A percentile compares a stretch with the other conserved stretches of the same genome.
These are phyloP conservation scores for Danio jaintianensis DNA, from an alignment of 2,797 vertebrate species.

Conservation along the genomic window DNA sequence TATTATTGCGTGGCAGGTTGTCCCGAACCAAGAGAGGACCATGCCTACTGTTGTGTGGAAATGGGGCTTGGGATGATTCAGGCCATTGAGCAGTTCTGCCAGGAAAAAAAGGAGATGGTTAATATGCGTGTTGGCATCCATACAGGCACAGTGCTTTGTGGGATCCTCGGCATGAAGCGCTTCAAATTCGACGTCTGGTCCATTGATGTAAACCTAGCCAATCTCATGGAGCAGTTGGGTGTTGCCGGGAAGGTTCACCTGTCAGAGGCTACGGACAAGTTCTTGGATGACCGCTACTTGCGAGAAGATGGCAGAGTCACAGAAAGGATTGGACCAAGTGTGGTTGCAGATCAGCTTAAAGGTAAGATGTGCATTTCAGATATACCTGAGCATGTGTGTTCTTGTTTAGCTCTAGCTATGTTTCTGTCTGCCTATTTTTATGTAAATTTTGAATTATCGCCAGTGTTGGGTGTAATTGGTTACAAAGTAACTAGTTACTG, in stretches of 20 bases:
- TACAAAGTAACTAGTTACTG: too few relatives aligned
- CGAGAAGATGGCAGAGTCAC: conserved; percentile 89
- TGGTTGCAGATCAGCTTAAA: conserved; percentile 93
- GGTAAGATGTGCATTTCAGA: conserved; percentile 75
- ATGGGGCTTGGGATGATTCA: conserved; percentile 98
- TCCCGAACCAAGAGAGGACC: conserved; percentile 90
- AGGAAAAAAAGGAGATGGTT: conserved; percentile 95
- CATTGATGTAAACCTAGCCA: conserved; percentile 96
- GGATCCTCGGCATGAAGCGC: conserved; percentile 96
- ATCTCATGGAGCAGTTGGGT: conserved; percentile 97
- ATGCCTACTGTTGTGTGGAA: conserved; percentile 95
- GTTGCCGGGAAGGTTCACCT: conserved; percentile 95
- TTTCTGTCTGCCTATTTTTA: too few relatives aligned
- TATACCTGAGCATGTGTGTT: neutral
- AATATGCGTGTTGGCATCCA: conserved; percentile 97
- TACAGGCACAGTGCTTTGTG: conserved; percentile 93
- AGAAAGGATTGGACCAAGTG: conserved; percentile 90
- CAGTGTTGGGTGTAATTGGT: too few relatives aligned
- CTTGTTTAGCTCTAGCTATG: neutral
- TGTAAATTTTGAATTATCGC: too few relatives aligned
- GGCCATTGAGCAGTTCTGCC: conserved; percentile 96
- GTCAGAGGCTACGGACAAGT: conserved; percentile 91
- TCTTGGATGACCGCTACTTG: conserved; percentile 92
- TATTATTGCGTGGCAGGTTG: conserved; percentile 97
- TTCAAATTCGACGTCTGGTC: conserved; percentile 99